Conservation (phyloP, 2,888 invertebrate genomes). For the Gerris lacustris region DNA sequence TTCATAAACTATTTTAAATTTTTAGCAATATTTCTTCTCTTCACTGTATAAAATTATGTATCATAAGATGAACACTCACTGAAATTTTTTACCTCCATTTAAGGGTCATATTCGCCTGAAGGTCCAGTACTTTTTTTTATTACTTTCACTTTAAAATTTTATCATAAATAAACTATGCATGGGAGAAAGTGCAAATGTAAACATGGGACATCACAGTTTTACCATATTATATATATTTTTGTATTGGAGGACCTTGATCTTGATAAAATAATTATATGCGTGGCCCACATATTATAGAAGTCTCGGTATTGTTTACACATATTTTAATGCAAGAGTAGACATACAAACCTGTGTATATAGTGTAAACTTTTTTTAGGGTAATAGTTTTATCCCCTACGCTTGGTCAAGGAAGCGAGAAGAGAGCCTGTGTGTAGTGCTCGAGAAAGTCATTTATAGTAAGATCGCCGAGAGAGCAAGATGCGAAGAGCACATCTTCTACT, state of each 20-base stretch:
- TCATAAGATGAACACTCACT: too few species aligned
- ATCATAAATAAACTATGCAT: not conserved
- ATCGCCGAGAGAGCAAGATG: not conserved
- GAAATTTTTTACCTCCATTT: too few species aligned
- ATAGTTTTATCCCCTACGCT: not conserved
- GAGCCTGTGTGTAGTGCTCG: not conserved
- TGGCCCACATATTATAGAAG: too few species aligned
- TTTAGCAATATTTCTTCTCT: too few species aligned
- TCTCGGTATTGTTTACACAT: not conserved
- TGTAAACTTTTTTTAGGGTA: not conserved
- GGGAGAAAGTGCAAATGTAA: not conserved
- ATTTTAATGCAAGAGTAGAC: conserved; percentile 3
- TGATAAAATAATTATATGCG: not conserved
- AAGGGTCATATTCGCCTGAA: too few species aligned
- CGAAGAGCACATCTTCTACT: not conserved
- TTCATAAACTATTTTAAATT: too few species aligned
- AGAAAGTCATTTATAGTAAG: conserved; percentile 5
- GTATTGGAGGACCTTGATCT: not conserved
- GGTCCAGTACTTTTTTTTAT: not conserved
- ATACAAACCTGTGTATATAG: not conserved
- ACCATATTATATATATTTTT: too few species aligned
- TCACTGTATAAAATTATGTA: too few species aligned
- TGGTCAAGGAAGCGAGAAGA: conserved; percentile 7
- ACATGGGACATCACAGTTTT: too few species aligned
- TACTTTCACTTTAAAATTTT: conserved; percentile 1